Conservation (phyloP, 2,888 invertebrate species). For the Agrotis puta region DNA sequence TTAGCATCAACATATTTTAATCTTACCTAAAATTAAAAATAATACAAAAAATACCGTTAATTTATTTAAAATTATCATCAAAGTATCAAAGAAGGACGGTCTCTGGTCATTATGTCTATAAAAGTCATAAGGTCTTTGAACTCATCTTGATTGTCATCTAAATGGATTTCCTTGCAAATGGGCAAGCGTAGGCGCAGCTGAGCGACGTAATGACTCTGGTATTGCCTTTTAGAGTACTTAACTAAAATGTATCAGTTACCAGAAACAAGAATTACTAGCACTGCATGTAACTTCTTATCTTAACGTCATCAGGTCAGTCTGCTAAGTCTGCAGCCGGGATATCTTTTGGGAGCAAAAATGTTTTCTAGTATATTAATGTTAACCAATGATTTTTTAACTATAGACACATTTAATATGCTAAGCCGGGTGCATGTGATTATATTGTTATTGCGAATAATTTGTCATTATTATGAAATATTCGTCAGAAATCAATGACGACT, state of each 20-base stretch:
- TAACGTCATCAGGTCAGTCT: slow-evolving; percentile 13
- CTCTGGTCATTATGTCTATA: slow-evolving; percentile 59
- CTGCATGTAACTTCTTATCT: background rate
- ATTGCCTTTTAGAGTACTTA: slow-evolving; percentile 59
- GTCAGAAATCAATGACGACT: slow-evolving; percentile 77
- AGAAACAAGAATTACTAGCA: slow-evolving; percentile 63
- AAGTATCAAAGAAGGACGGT: slow-evolving; percentile 51
- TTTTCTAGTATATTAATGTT: slow-evolving; percentile 14
- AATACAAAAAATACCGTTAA: slow-evolving; percentile 60
- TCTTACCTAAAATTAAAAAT: slow-evolving; percentile 47
- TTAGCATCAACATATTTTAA: slow-evolving; percentile 37
- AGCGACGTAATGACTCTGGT: slow-evolving; percentile 58
- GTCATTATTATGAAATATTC: slow-evolving; percentile 75
- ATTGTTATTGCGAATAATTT: slow-evolving; percentile 86
- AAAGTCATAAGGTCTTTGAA: slow-evolving; percentile 74
- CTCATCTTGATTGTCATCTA: slow-evolving; percentile 71
- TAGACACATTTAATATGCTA: slow-evolving; percentile 53
- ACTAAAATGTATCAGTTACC: slow-evolving; percentile 60
- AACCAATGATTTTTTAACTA: slow-evolving; percentile 20
- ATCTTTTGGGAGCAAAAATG: background rate
- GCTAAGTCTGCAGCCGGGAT: background rate
- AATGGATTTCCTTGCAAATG: slow-evolving; percentile 71
- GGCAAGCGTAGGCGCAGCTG: slow-evolving; percentile 72
- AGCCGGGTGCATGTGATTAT: slow-evolving; percentile 71
- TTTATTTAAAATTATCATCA: slow-evolving; percentile 50